phyloP scores from a whole-genome alignment of 2,888 invertebrate genomes.

The Tetragonula carbonaria region DNA sequence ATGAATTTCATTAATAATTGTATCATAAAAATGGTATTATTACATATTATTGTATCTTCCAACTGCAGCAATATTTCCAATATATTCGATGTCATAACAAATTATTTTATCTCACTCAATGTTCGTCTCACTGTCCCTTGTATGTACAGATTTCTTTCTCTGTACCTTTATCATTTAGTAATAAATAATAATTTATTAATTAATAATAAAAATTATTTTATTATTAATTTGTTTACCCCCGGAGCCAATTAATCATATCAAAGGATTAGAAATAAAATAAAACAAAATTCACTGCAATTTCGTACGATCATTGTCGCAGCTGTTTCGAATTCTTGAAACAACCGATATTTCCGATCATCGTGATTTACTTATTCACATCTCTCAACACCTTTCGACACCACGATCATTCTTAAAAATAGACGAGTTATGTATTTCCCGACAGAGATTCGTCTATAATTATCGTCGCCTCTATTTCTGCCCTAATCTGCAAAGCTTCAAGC shows the following conservation, averaged over 20 bases:
- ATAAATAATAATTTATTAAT: too few species aligned
- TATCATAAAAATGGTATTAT: not conserved
- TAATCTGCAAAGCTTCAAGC: constrained; percentile 14
- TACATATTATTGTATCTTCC: too few species aligned
- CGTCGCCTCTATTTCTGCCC: constrained; percentile 19
- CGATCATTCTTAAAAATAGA: constrained; percentile 12
- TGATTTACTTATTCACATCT: not conserved
- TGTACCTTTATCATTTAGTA: too few species aligned
- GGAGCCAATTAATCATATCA: too few species aligned
- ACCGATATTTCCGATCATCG: not conserved
- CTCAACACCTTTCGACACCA: not conserved
- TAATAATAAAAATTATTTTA: too few species aligned
- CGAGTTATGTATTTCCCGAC: constrained; percentile 24
- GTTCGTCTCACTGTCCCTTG: too few species aligned
- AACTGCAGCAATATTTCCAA: not conserved
- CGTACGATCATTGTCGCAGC: too few species aligned
- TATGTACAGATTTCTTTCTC: too few species aligned
- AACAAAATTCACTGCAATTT: too few species aligned
- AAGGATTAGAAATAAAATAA: too few species aligned
- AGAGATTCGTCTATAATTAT: constrained; percentile 25
- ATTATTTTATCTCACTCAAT: not conserved
- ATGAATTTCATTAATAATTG: not conserved
- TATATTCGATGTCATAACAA: not conserved
- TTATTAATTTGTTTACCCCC: too few species aligned
- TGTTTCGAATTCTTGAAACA: too few species aligned